Evolutionary conservation across 2,888 invertebrate species (phyloP), one percentile per base, ranked within the genome.

Genomic region (Ophioninae sp.): DNA sequence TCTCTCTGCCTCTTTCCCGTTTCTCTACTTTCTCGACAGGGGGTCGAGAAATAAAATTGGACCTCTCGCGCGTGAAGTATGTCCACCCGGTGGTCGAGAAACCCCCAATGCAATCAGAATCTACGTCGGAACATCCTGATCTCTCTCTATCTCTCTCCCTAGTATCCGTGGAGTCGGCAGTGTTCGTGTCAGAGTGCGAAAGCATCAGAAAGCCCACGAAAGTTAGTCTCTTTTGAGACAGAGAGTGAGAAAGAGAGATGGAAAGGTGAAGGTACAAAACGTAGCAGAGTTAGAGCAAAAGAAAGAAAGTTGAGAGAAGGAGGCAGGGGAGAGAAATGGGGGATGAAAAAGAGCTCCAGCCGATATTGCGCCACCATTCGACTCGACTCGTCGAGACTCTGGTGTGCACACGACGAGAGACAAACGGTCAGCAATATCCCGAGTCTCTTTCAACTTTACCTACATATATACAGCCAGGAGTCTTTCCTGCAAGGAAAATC

Each of bases 351-450:
- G 79, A 81, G 59, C 62, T 56, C 50, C 23, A 64, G 79, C 79
- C 81, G 81, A 85, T 82, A 85, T 86, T 83, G 85, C 85, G 73
- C 75, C 81, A 76, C 76, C 81, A 68, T 81, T 77, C 68, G 64
- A 67, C 70, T 79, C 69, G 67, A 78, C 77, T 83, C 74, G 76
- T 50, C 75, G 75, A 61, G 74, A 79, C 65, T 74, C 74, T 8
- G 59, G 76, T 62, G 77, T 72, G 79, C 74, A 59, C 61, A 73
- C 76, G 79, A 72, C 77, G 72, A 79, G 80, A 85, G 86, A 86
- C 86, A 82, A 86, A 86, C 83, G 86, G 79, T 80, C 83, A 77
- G 83, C 86, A 86, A 86, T 86, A 85, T 86, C 86, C 86, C 74
- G 68, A 69, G 65, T 79, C 81, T 79, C 74, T 78, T 79, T 73